Base-by-base conservation (phyloP, 2,888 invertebrate species). In the Desoria tigrina region DNA sequence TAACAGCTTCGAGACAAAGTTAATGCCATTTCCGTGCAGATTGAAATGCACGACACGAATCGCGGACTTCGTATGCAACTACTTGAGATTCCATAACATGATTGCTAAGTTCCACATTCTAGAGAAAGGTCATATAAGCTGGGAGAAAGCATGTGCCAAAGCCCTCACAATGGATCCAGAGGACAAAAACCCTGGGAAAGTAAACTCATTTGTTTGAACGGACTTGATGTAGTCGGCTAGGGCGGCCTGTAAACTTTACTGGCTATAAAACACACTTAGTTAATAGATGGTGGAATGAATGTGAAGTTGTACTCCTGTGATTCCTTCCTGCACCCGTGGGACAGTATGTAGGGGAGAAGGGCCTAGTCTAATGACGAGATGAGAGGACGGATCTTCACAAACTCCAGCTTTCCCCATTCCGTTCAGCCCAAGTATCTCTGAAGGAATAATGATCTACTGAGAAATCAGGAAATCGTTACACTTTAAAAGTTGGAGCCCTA, bases 181-280 rank as follows among this genome's bases (percentile, higher is more conserved):
- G 32, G 4, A 32, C 32, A 32, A 32, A 32, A 54, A 28, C n/a
- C 14, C 32, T 2, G 26, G 32, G 6, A 28, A 54, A 54, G n/a
- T 54, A 54, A 54, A 54, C 28, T 54, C 54, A n/a, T 54, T 21
- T 28, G 4, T 11, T n/a, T n/a, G n/a, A 4, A 4, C 32, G 11
- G 11, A 32, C 32, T 11, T 32, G 32, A 4, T 32, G 11, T n/a
- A 32, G 6, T 32, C 32, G 32, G 32, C 32, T 4, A 32, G 32
- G 32, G 11, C 11, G 11, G 32, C 23, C 39, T 39, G 18, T 18
- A 57, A 57, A 11, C 18, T 57, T 57, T 42, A 21, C 32, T 37
- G 24, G 21, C 39, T 57, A 42, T 57, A 42, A n/a, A 57, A 57
- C 42, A 39, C 56, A 28, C 18, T 39, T 57, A 57, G 56, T 42